Evolutionary conservation across 2,888 invertebrate genomes (phyloP).

Genomic region (Eupithecia centaureata): DNA sequence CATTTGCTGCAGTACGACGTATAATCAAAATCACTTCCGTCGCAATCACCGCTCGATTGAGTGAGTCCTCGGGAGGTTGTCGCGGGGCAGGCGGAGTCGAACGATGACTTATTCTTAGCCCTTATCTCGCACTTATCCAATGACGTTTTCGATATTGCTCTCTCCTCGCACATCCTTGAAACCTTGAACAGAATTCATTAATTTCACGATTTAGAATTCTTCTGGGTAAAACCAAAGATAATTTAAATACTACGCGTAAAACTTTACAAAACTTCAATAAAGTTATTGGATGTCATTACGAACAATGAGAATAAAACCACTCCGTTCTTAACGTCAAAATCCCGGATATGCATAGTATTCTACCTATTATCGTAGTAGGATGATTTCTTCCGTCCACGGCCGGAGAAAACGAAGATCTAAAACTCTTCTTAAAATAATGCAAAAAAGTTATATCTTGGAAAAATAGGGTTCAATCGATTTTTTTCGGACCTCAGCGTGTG

Average conservation of each 20-base stretch:
- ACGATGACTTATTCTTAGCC: conserved; percentile 50
- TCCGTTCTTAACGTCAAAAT: background rate
- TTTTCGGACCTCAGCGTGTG: too few relatives aligned
- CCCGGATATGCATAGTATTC: background rate
- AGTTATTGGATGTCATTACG: background rate
- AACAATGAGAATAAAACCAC: too few relatives aligned
- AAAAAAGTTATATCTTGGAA: too few relatives aligned
- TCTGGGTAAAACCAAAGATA: conserved; percentile 14
- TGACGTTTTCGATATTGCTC: conserved; percentile 31
- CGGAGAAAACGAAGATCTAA: background rate
- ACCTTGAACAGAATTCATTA: conserved; percentile 24
- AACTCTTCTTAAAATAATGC: background rate
- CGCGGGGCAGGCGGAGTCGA: conserved; percentile 56
- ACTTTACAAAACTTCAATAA: background rate
- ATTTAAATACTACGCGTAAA: too few relatives aligned
- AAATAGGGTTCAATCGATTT: too few relatives aligned
- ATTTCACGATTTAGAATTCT: background rate
- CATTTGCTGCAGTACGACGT: conserved; percentile 53
- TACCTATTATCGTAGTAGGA: background rate
- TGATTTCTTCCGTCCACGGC: background rate
- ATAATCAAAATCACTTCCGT: conserved; percentile 50
- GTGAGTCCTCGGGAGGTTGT: conserved; percentile 67
- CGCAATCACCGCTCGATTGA: conserved; percentile 60
- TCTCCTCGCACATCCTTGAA: conserved; percentile 37
- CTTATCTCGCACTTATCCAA: conserved; percentile 28